Evolutionary conservation across 2,113 vertebrate genomes (phyloP), one percentile per base, ranked within the genome.

Genomic region (Dipodomys merriami): DNA sequence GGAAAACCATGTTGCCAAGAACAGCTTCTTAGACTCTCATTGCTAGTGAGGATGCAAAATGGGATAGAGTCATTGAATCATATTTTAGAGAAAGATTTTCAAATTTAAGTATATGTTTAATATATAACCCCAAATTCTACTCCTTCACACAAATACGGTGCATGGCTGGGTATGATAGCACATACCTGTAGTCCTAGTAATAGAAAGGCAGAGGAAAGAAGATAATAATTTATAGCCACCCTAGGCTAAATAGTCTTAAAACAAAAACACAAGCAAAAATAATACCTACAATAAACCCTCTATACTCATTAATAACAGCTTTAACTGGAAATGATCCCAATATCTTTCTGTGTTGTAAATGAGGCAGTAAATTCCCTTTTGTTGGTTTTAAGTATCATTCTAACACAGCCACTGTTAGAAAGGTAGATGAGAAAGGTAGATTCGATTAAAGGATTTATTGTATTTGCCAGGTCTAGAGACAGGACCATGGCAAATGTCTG

Each of bases 21-120:
- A 25, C 46, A 22, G 20, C 7, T 15, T 7, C 7, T 30, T 53
- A 20, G 29, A 53, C 30, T 68, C 44, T 49, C 65, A 29, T 68
- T 46, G 13, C 64, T 49, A n/a, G 27, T 30, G 18, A 12, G 27
- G 18, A 25, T 68, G 29, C 39, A 83, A 29, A 46, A 22, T 15
- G 29, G 12, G 4, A 83, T 16, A 49, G 81, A 4, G 10, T 68
- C 65, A 12, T 30, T 49, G 27, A 74, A 39, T 27, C 35, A 67
- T 12, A 62, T 60, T 67, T 60, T 69, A 19, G n/a, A 33, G 64
- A 62, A 35, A 53, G 71, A 87, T 16, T n/a, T 76, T 18, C 3
- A 89, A 73, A 81, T 46, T 29, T 89, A 74, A 88, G 33, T 53
- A 74, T 60, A 95, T 39, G 10, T 27, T 84, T 57, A 67, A 64